Base-by-base conservation (phyloP, 2,797 vertebrate species). In the Danio kyathit region DNA sequence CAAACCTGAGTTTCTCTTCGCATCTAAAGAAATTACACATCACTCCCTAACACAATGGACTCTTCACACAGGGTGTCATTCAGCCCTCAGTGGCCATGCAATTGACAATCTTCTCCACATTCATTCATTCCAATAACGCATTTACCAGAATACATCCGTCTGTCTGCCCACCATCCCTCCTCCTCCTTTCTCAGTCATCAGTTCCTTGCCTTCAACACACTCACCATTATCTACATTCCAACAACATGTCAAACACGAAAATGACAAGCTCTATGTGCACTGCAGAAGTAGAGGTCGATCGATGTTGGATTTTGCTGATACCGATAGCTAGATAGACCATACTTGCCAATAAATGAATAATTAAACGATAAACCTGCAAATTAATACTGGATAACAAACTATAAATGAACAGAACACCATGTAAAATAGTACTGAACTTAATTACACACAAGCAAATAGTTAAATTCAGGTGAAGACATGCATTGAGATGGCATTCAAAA, bases 191-290 rank as follows among this genome's bases (percentile, higher is more conserved):
- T 71, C 54, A 61, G 44, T 29, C 75, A 80, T 80, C 73, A 70
- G 11, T 54, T 67, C 40, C 56, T 74, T 56, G 48, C 43, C 19
- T 60, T 66, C 70, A 59, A 80, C 61, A 71, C 74, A 70, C 82
- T 81, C 65, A 40, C 48, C 38, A 83, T 78, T 81, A 82, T 69
- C 79, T 85, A 82, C 83, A 76, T 84, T 82, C 82, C 81, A 79
- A 79, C 43, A 57, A 57, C 70, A 79, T 61, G 56, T 80, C 60
- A 83, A 63, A 85, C 14, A 38, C 1, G 57, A 83, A 59, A 78
- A 83, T 80, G 64, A 81, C 65, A 67, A 21, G 4, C 54, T 57
- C 65, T 9, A 51, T 67, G 52, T 72, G 65, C 66, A 44, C 16
- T 6, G 60, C 49, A 29, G 7, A 44, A 80, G 10, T 38, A 63